Percentiles rank a stretch among this genome's conserved stretches.
Conservation (phyloP, 2,113 vertebrate genomes). For the Aptenodytes forsteri region DNA sequence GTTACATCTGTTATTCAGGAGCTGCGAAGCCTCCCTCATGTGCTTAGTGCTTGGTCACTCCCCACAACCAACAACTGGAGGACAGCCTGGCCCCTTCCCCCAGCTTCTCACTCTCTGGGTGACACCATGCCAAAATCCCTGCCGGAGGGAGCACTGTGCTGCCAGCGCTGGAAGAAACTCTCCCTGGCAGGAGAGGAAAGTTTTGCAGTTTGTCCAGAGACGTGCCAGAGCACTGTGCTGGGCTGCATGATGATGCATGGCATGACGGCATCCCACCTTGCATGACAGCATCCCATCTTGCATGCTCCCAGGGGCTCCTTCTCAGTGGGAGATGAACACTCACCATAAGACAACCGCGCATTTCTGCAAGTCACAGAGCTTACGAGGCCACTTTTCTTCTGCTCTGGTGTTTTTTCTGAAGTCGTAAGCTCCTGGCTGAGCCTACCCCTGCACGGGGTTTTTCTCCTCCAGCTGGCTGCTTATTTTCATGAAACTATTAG, state of each 20-base stretch:
- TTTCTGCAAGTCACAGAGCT: not conserved
- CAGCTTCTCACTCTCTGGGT: not conserved
- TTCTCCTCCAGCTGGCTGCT: not conserved
- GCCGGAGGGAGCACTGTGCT: rapidly evolving
- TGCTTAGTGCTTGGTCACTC: not conserved
- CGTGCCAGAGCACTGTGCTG: not conserved
- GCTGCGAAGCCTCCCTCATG: not conserved
- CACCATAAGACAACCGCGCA: rapidly evolving
- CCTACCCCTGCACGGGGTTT: not conserved
- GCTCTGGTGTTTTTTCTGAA: not conserved
- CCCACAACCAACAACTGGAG: not conserved
- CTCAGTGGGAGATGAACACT: not conserved
- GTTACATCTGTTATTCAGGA: not conserved
- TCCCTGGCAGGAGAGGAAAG: not conserved
- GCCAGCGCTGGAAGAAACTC: not conserved
- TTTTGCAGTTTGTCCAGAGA: not conserved
- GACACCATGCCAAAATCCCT: not conserved
- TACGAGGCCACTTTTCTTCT: rapidly evolving
- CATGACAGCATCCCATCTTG: not conserved
- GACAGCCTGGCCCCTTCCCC: not conserved
- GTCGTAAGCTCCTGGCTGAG: rapidly evolving
- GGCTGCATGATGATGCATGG: rapidly evolving
- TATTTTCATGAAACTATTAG: not conserved
- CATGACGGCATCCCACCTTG: not conserved
- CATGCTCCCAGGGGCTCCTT: too few species aligned